Evolutionary conservation across 2,113 vertebrate genomes (phyloP).

Genomic region (Tetrax tetrax): DNA sequence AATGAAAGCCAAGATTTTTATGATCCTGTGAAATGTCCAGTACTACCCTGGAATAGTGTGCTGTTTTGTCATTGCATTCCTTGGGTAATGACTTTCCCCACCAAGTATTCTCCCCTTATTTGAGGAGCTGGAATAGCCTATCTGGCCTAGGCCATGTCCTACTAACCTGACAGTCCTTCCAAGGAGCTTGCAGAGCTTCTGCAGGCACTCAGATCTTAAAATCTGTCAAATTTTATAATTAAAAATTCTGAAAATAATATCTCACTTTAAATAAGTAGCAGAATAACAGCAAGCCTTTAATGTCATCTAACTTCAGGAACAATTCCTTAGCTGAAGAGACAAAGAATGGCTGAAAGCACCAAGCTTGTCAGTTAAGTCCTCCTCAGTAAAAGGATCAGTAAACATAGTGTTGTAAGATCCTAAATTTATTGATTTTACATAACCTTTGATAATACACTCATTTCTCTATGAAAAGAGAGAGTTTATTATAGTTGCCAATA

Average conservation of each 20-base stretch:
- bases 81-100: constrained; percentile 32
- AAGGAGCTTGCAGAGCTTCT: neutral
- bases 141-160: neutral
- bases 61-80: constrained; percentile 50
- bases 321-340: neutral
- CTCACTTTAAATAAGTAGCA: neutral
- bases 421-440: neutral
- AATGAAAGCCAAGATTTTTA: constrained; percentile 48
- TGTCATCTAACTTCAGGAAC: neutral
- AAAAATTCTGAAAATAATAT: neutral
- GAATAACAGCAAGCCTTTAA: neutral
- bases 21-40: constrained; percentile 30
- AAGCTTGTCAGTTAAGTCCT: neutral
- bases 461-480: neutral
- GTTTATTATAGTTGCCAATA: neutral
- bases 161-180: neutral
- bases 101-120: constrained; percentile 2
- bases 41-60: neutral
- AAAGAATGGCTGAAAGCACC: neutral
- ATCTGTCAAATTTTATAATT: neutral
- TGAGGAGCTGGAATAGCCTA: neutral
- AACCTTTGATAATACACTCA: neutral
- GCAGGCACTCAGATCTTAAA: neutral
- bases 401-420: neutral
- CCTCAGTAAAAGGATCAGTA: neutral